phyloP scores from a whole-genome alignment of 2,797 vertebrate species.

The Chiloscyllium punctatum region DNA sequence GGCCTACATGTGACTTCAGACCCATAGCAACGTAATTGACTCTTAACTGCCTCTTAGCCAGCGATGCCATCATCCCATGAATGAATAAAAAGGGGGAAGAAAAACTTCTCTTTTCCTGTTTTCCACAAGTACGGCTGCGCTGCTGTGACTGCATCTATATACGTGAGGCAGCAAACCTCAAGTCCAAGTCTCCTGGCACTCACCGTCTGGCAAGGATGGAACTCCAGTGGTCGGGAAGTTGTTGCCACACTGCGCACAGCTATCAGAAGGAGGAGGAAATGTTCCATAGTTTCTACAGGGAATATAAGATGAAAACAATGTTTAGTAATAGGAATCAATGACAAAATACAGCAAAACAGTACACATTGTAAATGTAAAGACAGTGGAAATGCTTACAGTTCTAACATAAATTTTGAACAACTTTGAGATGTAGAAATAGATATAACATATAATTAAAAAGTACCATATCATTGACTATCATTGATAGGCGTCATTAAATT shows the following conservation, averaged over 20 bases:
- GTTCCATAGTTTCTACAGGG: conserved; percentile 71
- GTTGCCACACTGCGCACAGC: conserved; percentile 54
- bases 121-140: neutral
- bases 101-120: neutral
- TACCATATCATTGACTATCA: neutral
- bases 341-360: neutral
- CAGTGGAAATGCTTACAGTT: neutral
- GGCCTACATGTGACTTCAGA: no score
- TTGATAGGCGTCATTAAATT: neutral
- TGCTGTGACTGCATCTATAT: neutral
- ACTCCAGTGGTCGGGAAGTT: conserved; percentile 50
- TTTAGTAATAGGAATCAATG: neutral
- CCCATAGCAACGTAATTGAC: no score
- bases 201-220: conserved; percentile 67
- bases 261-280: conserved; percentile 62
- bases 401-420: neutral
- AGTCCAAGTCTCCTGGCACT: conserved; percentile 48
- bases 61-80: no score
- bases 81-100: no score
- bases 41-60: no score
- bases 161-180: neutral
- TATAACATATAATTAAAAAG: neutral
- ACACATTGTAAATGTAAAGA: neutral
- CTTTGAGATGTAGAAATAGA: neutral
- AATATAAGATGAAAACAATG: conserved; percentile 17